phyloP scores from a whole-genome alignment of 2,113 vertebrate genomes.

The Tragelaphus imberbis region DNA sequence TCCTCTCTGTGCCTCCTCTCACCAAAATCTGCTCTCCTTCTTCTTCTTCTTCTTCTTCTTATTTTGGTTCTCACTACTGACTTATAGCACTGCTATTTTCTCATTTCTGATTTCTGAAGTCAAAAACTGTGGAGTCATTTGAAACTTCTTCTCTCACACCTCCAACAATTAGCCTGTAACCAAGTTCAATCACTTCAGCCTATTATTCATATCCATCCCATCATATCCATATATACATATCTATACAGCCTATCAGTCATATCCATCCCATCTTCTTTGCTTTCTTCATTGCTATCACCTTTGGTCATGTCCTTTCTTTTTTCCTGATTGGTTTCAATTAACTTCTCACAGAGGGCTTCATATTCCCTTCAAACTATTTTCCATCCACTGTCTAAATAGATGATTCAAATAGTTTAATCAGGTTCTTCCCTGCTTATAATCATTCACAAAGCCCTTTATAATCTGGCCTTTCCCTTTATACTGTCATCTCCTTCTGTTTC shows the following conservation, averaged over 20 bases:
- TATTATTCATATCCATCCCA: not conserved
- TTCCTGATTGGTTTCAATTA: not conserved
- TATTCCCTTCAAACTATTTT: not conserved
- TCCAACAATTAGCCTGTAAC: not conserved
- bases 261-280: not conserved
- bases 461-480: not conserved
- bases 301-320: not conserved
- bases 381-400: not conserved
- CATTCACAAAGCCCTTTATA: not conserved
- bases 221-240: not conserved
- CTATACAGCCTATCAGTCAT: not conserved
- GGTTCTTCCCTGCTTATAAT: not conserved
- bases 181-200: not conserved
- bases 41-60: not conserved
- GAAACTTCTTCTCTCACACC: not conserved
- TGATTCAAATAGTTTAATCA: not conserved
- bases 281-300: not conserved
- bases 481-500: not conserved
- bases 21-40: not conserved
- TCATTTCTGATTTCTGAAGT: not conserved
- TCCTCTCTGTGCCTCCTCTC: not conserved
- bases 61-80: not conserved
- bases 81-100: not conserved
- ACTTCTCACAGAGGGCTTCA: not conserved
- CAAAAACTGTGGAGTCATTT: not conserved